Conservation (phyloP, 2,113 vertebrate species). For the Ophiodon elongatus region DNA sequence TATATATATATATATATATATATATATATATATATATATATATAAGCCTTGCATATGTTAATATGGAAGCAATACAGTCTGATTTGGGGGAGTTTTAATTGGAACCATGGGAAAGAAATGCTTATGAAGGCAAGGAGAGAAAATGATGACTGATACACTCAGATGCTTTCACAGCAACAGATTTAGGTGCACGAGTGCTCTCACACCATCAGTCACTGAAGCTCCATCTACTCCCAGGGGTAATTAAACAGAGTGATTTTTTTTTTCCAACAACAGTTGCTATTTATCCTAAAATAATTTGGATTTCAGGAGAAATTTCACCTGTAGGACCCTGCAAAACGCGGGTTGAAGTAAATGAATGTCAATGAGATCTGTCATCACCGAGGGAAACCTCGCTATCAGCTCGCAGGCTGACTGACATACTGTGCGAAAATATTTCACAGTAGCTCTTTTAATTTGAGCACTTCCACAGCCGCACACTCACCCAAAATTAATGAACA, state of each 20-base stretch:
- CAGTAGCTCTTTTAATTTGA: constrained; percentile 38
- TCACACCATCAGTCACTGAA: constrained; percentile 54
- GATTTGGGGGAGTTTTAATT: constrained; percentile 66
- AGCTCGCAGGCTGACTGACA: constrained; percentile 32
- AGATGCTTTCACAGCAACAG: constrained; percentile 59
- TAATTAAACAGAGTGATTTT: constrained; percentile 60
- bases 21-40: not conserved
- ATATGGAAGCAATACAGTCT: constrained; percentile 22
- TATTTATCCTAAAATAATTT: constrained; percentile 42
- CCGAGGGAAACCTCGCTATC: constrained; percentile 7
- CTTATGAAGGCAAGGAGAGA: constrained; percentile 50
- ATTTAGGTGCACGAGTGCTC: constrained; percentile 50
- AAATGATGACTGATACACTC: constrained; percentile 63
- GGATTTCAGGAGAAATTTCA: constrained; percentile 26
- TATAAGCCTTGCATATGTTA: constrained; percentile 23
- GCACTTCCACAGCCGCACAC: constrained; percentile 8
- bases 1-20: constrained; percentile 1
- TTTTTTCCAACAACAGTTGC: constrained; percentile 24
- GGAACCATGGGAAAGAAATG: constrained; percentile 53
- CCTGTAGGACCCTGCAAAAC: constrained; percentile 21
- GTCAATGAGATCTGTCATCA: constrained; percentile 29
- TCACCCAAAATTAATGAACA: constrained; percentile 55
- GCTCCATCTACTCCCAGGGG: constrained; percentile 40
- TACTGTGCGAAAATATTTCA: constrained; percentile 31
- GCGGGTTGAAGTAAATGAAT: constrained; percentile 17